A percentile compares a stretch with the other conserved stretches of the same genome.
These are phyloP conservation scores for Anhinga anhinga DNA, from an alignment of 2,113 vertebrate species.

Conservation along the genomic window DNA sequence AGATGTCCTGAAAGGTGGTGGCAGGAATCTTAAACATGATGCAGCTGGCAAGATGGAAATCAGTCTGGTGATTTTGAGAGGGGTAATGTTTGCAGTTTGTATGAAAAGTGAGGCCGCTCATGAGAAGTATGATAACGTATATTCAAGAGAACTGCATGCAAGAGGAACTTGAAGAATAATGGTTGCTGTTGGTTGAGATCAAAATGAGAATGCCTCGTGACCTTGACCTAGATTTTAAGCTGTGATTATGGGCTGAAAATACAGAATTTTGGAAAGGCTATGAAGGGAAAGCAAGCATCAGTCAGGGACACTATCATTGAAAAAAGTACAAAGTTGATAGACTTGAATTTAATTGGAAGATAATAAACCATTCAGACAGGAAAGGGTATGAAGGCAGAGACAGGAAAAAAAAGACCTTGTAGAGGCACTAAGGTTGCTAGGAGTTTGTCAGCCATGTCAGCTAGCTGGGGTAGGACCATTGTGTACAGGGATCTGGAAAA, in stretches of 20 bases:
- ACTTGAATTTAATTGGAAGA: neutral
- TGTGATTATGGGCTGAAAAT: neutral
- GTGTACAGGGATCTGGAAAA: neutral
- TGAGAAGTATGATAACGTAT: neutral
- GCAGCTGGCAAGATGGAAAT: neutral
- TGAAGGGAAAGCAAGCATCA: neutral
- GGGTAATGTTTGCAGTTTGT: neutral
- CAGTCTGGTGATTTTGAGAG: neutral
- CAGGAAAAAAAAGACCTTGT: neutral
- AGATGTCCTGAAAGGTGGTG: neutral
- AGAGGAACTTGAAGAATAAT: neutral
- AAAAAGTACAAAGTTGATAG: neutral
- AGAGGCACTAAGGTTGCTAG: neutral
- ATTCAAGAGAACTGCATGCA: neutral
- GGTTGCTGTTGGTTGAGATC: neutral
- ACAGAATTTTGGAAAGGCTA: neutral
- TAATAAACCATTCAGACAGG: neutral
- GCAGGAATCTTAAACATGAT: neutral
- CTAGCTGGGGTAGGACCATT: neutral
- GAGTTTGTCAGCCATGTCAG: neutral
- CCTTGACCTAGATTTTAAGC: neutral
- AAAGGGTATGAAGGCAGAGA: neutral
- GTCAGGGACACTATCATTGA: neutral
- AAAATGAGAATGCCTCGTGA: neutral
- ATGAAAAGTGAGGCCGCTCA: neutral